Evolutionary conservation across 2,797 vertebrate species (phyloP), one percentile per base, ranked within the genome.

Genomic region (Moxostoma hubbsi): DNA sequence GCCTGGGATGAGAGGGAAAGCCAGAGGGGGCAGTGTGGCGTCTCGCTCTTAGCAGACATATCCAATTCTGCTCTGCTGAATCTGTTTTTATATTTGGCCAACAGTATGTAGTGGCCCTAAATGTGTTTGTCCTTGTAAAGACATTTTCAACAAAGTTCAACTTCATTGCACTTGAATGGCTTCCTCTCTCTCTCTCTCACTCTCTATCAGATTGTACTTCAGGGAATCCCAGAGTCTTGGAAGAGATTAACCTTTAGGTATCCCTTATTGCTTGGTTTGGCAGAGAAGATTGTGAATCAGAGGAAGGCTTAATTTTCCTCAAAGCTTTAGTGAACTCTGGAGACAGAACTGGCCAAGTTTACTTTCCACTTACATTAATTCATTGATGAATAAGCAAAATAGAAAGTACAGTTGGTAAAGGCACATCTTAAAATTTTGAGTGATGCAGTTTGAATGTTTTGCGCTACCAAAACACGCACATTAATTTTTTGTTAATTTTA

Each of bases 141-240:
- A 51, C 9, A 51, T 51, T 54, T 54, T 54, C 11, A 12, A 6
- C 53, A 11, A n/a, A n/a, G 12, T 54, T 54, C 53, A 13, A 13
- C 53, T 36, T 61, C 58, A 61, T 11, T 43, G 16, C 43, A 43
- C 18, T 6, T 61, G 9, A 61, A 61, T 36, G 18, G 59, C 5
- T 54, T 54, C 12, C n/a, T 5, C 51, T 1, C 58, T 61, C 59
- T 12, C 15, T 11, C 57, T 61, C 10, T 73, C 45, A 59, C n/a
- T 61, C 86, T 54, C 85, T 91, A 87, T 83, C 88, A 92, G 90
- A 86, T 74, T 0, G 91, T 90, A n/a, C 86, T 90, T 12, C 84
- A 79, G 79, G 90, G 91, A 84, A 89, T 93, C 80, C 90, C 90
- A 0, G 89, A 93, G 81, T 90, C 90, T 4, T 92, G 92, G 91